Percentiles rank a stretch among this genome's conserved stretches.
These are phyloP conservation scores for Acridotheres tristis DNA, from an alignment of 2,797 vertebrate species.

Conservation along the genomic window DNA sequence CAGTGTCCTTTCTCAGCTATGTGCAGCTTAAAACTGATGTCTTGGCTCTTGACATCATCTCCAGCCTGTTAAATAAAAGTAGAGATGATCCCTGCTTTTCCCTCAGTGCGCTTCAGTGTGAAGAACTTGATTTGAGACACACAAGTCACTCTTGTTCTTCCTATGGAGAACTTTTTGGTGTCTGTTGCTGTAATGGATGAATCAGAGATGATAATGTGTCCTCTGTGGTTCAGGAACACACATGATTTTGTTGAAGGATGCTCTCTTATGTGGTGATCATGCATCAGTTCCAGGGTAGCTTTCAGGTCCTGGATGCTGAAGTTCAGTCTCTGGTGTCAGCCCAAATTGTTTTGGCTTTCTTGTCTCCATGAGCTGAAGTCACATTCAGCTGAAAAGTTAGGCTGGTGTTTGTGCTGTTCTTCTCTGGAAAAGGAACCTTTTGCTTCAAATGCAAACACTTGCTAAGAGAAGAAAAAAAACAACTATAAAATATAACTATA, in stretches of 20 bases:
- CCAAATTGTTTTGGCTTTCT: neutral
- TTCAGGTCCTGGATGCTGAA: neutral
- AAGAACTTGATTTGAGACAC: neutral
- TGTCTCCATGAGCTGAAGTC: neutral
- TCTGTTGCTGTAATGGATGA: neutral
- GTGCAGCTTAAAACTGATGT: neutral
- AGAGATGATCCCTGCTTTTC: neutral
- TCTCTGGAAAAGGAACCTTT: neutral
- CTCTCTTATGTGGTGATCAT: rapidly evolving
- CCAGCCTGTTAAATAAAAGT: neutral
- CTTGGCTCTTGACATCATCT: neutral
- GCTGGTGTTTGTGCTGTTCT: neutral
- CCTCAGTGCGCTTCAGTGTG: neutral
- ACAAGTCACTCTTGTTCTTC: rapidly evolving
- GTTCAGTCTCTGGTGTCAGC: neutral
- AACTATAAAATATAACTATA: neutral
- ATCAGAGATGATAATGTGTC: neutral
- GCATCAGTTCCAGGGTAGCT: neutral
- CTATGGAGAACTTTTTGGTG: neutral
- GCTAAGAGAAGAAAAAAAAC: neutral
- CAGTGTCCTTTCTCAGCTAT: neutral
- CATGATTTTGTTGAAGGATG: neutral
- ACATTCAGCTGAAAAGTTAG: neutral
- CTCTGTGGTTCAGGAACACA: neutral
- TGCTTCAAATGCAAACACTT: neutral